These are phyloP conservation scores for Corynorhinus townsendii DNA, from an alignment of 2,113 vertebrate genomes.

Conservation along the genomic window DNA sequence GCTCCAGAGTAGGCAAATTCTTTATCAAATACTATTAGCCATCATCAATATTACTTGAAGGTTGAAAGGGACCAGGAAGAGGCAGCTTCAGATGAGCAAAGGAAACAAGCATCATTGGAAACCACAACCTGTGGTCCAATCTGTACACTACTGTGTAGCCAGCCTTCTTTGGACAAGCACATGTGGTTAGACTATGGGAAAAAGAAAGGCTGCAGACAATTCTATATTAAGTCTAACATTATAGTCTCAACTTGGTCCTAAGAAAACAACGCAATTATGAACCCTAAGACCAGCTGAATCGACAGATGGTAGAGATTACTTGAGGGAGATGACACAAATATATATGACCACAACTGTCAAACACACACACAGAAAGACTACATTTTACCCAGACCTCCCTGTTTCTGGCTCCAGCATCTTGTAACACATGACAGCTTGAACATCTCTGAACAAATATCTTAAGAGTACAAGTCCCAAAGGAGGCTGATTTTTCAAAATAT, in stretches of 20 bases:
- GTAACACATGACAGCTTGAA: slow-evolving; percentile 36
- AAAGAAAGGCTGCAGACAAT: slow-evolving; percentile 5
- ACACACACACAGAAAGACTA: neutral
- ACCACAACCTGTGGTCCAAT: neutral
- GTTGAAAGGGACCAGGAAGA: neutral
- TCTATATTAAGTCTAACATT: slow-evolving; percentile 66
- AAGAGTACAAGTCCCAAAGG: neutral
- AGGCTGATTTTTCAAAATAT: slow-evolving; percentile 45
- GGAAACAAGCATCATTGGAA: slow-evolving; percentile 24
- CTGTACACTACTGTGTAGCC: neutral
- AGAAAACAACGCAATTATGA: slow-evolving; percentile 75
- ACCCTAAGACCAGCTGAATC: slow-evolving; percentile 72
- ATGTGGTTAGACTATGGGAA: slow-evolving; percentile 36
- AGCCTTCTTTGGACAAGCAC: neutral
- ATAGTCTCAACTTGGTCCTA: slow-evolving; percentile 66
- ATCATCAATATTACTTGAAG: neutral
- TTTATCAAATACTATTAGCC: neutral
- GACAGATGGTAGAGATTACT: slow-evolving; percentile 80
- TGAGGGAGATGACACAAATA: slow-evolving; percentile 41
- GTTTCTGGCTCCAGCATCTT: slow-evolving; percentile 9
- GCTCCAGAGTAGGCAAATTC: neutral
- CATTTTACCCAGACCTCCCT: neutral
- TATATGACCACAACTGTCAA: slow-evolving; percentile 13
- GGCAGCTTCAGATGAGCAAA: neutral
- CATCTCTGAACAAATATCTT: slow-evolving; percentile 47